Base-by-base conservation (phyloP, 2,113 vertebrate species). In the Cacatua alba region DNA sequence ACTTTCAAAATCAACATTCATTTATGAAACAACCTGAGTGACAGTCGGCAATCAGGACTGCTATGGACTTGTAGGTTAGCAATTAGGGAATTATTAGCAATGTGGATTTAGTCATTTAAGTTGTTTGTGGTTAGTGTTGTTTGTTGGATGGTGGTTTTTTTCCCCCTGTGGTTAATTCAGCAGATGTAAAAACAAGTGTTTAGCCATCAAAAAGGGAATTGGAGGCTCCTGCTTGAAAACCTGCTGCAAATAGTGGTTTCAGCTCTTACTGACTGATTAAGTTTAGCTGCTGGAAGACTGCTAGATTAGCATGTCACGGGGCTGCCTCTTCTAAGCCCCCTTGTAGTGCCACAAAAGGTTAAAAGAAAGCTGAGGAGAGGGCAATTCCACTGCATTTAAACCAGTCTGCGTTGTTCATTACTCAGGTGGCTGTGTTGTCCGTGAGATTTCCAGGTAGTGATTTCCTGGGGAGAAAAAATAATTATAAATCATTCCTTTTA, bases 301-400 rank as follows among this genome's bases (percentile, higher is more conserved):
- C 57, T 90, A 80, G 53, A 94, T 93, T 95, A 95, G 49, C 74
- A 86, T 80, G 93, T 92, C 88, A 89, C 77, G 89, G 41, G 69
- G 65, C 69, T 24, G 44, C 92, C 49, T 96, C 88, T 96, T 96
- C 77, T 92, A 68, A 95, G 86, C 59, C 62, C 67, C 46, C 86
- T 94, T 86, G 69, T 79, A 94, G 57, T 59, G 70, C 83, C 90
- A 96, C 90, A 91, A 90, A 95, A 93, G 86, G 90, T 95, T 93
- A 91, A 95, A 93, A 94, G 83, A 93, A 94, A 94, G 37, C 65
- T 72, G 82, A 88, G 43, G 62, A 92, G 81, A 95, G 84, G 82
- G 82, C 44, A 94, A 62, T 93, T 86, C 88, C 81, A 74, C 81
- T 91, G 62, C 86, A 70, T 86, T 96, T 91, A 82, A 94, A 90